Conservation (phyloP, 2,888 invertebrate species). For the Dolichopus griseipennis region DNA sequence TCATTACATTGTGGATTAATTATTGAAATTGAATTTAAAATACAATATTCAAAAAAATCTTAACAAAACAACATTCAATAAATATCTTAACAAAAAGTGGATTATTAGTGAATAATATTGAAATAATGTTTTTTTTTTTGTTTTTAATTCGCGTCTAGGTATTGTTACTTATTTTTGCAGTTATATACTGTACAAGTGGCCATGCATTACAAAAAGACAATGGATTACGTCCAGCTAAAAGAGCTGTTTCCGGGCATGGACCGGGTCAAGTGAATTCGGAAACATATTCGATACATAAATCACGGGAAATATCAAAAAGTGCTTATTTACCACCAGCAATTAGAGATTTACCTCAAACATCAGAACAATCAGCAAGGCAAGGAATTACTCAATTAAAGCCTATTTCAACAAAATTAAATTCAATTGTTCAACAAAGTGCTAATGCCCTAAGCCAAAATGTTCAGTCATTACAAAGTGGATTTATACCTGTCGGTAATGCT, state of each 20-base stretch:
- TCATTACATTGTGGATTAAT: not conserved
- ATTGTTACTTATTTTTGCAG: not conserved
- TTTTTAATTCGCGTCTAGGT: not conserved
- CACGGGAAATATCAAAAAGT: not conserved
- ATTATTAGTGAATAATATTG: not conserved
- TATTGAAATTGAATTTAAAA: not conserved
- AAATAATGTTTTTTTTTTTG: not conserved
- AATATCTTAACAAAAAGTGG: not conserved
- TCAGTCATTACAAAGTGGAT: not conserved
- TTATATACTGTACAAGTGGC: not conserved
- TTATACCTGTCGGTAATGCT: not conserved
- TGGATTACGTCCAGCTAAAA: slow-evolving; percentile 4
- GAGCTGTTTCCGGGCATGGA: not conserved
- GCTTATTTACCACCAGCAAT: not conserved
- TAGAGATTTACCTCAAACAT: not conserved
- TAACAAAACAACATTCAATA: not conserved
- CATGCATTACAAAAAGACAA: not conserved
- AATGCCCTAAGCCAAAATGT: not conserved
- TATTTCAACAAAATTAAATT: not conserved
- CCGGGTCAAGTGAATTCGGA: not conserved
- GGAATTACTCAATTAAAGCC: not conserved
- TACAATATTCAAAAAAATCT: not conserved
- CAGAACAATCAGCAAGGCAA: not conserved
- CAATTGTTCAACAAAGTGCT: not conserved
- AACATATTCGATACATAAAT: slow-evolving; percentile 1